Conservation (phyloP, 2,113 vertebrate species). For the Sinocyclocheilus anshuiensis region DNA sequence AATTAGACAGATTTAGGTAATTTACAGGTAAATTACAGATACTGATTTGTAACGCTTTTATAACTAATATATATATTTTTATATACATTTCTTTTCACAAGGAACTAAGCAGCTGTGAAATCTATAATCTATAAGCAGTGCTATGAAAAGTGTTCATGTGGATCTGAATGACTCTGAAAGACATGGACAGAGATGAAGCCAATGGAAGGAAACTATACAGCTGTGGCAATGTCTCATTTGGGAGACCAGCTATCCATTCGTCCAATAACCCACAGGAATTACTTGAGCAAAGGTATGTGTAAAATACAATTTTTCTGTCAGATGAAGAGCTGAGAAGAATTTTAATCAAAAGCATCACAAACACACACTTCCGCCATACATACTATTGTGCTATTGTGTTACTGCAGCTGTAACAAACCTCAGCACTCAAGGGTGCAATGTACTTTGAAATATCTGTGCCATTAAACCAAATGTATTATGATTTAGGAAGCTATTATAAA, state of each 20-base stretch:
- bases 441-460: not conserved
- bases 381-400: not conserved
- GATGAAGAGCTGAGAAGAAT: not conserved
- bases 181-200: not conserved
- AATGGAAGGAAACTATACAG: not conserved
- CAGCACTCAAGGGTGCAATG: not conserved
- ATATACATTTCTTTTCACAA: not conserved
- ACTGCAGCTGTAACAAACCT: not conserved
- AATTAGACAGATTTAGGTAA: no score
- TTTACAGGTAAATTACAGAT: no score
- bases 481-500: not conserved
- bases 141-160: slow-evolving; percentile 3
- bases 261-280: not conserved
- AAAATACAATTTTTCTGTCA: not conserved
- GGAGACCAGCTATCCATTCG: not conserved
- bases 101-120: not conserved
- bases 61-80: no score
- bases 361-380: not conserved
- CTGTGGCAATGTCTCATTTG: not conserved
- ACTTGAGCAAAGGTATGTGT: not conserved
- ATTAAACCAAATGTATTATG: not conserved
- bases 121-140: not conserved
- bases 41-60: no score
- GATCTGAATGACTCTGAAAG: slow-evolving; percentile 11
- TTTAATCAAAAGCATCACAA: not conserved